phyloP scores from a whole-genome alignment of 1,140 invertebrate species.

The Drosophila pachea region DNA sequence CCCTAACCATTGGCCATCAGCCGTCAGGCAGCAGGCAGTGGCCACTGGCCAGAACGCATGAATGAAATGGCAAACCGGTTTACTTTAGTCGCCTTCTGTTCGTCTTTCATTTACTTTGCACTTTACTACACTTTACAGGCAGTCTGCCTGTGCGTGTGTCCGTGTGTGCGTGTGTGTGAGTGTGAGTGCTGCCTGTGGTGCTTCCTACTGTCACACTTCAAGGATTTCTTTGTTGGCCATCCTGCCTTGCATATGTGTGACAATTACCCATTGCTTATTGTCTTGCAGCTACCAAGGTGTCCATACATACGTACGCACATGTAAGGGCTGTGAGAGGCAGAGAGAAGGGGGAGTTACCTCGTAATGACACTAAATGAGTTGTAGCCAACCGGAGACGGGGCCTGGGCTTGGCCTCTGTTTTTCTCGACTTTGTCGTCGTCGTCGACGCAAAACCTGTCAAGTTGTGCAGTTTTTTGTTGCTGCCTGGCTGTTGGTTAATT shows the following conservation, averaged over 20 bases:
- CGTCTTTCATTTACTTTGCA: slow-evolving; percentile 73
- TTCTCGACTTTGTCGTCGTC: slow-evolving; percentile 32
- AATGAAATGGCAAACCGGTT: slow-evolving; percentile 75
- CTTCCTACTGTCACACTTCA: slow-evolving; percentile 76
- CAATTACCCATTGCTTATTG: slow-evolving; percentile 64
- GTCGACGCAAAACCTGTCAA: slow-evolving; percentile 66
- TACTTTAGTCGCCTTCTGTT: slow-evolving; percentile 39
- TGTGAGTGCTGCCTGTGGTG: slow-evolving; percentile 20
- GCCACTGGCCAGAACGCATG: slow-evolving; percentile 54
- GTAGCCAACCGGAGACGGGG: slow-evolving; percentile 52
- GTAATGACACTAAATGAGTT: slow-evolving; percentile 77
- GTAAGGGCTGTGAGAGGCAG: slow-evolving; percentile 1
- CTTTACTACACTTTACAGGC: slow-evolving; percentile 53
- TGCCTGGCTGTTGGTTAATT: slow-evolving; percentile 51
- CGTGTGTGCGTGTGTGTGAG: slow-evolving; percentile 15
- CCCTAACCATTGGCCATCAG: not conserved
- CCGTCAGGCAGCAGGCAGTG: slow-evolving; percentile 33
- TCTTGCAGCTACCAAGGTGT: slow-evolving; percentile 17
- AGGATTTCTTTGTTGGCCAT: slow-evolving; percentile 75
- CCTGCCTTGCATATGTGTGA: slow-evolving; percentile 63
- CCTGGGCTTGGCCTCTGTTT: slow-evolving; percentile 52
- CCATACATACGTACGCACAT: slow-evolving; percentile 1
- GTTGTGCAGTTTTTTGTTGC: slow-evolving; percentile 52
- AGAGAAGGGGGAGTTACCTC: slow-evolving; percentile 2
- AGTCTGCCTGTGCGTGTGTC: slow-evolving; percentile 15